These are phyloP conservation scores for Coreius guichenoti DNA, from an alignment of 2,797 vertebrate species.

Conservation along the genomic window DNA sequence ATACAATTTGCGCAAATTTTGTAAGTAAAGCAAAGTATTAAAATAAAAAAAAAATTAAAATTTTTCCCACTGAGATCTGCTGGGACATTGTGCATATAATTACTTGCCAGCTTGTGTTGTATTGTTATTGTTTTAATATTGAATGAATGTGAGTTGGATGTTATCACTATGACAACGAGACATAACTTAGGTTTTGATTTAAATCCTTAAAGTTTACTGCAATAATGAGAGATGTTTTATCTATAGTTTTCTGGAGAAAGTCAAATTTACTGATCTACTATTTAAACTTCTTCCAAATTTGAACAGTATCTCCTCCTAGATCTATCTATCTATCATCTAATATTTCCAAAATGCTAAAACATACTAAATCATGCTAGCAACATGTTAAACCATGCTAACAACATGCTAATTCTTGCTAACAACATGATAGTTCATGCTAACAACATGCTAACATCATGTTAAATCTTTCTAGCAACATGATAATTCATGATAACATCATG, in stretches of 20 bases:
- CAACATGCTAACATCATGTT: too few relatives aligned
- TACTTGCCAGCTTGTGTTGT: not conserved
- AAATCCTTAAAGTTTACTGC: not conserved
- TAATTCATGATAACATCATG: too few relatives aligned
- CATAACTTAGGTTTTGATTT: not conserved
- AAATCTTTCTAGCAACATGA: too few relatives aligned
- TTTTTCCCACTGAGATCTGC: not conserved
- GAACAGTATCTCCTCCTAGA: too few relatives aligned
- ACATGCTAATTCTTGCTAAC: too few relatives aligned
- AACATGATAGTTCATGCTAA: too few relatives aligned
- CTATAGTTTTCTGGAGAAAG: not conserved
- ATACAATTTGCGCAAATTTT: not conserved
- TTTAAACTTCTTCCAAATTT: too few relatives aligned
- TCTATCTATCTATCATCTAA: not conserved
- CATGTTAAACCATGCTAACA: too few relatives aligned
- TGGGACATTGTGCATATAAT: not conserved
- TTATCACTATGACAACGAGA: not conserved
- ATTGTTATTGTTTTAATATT: slow-evolving; percentile 10
- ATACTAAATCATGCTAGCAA: too few relatives aligned
- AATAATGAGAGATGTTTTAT: not conserved
- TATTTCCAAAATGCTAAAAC: too few relatives aligned
- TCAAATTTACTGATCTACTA: too few relatives aligned
- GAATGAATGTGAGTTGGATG: not conserved
- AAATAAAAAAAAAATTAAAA: too few relatives aligned
- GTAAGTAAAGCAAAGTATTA: not conserved